Base-by-base conservation (phyloP, 2,113 vertebrate genomes). In the Laticauda colubrina region DNA sequence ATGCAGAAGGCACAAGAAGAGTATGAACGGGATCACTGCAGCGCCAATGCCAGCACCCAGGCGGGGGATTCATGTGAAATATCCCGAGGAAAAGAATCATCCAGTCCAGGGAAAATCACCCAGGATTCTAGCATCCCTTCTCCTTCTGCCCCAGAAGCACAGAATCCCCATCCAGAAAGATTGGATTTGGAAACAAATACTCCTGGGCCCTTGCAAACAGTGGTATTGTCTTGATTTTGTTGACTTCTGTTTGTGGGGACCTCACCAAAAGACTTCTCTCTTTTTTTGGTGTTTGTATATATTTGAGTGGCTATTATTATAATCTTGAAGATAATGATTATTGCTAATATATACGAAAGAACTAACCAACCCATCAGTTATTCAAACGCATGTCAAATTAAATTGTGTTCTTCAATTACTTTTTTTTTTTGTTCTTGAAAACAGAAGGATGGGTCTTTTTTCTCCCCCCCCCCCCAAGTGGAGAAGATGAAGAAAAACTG, bases 1-100 rank as follows among this genome's bases (percentile, higher is more conserved):
- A 99, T 99, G 96, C 98, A 98, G 96, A 98, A 98, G 96, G 99
- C 98, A 90, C 99, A 99, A 97, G 98, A 99, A 97, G 99, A 99
- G 88, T 99, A 99, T 0, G 99, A 99, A 96, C 98, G 99, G 95
- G 99, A 99, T 98, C 98, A 99, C 96, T 98, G 98, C 98, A 98
- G 95, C 64, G 7, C 48, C 8, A 92, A 95, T n/a, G 87, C 95
- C 34, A 91, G 95, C 21, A 96, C 51, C 43, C 61, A 93, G 56
- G 95, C 54, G 0, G 96, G 92, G 4, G 87, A 90, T 92, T 92
- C 91, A 20, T 95, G 92, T 94, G 97, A 97, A 92, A 93, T 92
- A 29, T 90, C 97, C 10, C 90, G 93, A 92, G 94, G 95, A 51
- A 97, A 96, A 97, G 97, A 97, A 96, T 12, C 55, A 15, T 94